phyloP scores from a whole-genome alignment of 2,888 invertebrate genomes.

The Drepana falcataria region DNA sequence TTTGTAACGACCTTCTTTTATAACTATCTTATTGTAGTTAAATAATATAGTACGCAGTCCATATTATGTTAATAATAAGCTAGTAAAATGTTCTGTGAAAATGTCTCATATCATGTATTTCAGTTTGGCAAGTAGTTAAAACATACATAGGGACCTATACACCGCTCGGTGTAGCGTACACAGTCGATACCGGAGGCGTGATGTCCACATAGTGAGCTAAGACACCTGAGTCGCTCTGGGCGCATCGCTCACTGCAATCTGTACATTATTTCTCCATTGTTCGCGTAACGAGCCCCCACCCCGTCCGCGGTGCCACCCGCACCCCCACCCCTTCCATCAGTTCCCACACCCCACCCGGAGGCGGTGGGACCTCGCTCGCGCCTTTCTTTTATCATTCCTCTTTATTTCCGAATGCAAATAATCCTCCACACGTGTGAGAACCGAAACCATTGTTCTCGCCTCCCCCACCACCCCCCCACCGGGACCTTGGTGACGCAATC shows the following conservation, averaged over 20 bases:
- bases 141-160: not conserved
- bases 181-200: constrained; percentile 34
- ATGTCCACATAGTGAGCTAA: constrained; percentile 63
- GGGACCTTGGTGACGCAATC: constrained; percentile 78
- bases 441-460: constrained; percentile 79
- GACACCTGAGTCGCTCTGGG: constrained; percentile 76
- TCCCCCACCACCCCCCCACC: constrained; percentile 57
- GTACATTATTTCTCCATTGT: constrained; percentile 80
- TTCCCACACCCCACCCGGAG: constrained; percentile 76
- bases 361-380: constrained; percentile 77
- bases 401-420: constrained; percentile 81
- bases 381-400: constrained; percentile 79
- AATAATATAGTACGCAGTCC: too few relatives aligned
- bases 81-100: too few relatives aligned
- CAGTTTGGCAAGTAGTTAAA: not conserved
- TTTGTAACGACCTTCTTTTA: too few relatives aligned
- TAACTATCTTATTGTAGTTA: too few relatives aligned
- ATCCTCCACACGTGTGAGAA: constrained; percentile 81
- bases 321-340: constrained; percentile 37
- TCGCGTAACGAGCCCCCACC: constrained; percentile 76
- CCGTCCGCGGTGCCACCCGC: constrained; percentile 38
- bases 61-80: too few relatives aligned
- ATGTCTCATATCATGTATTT: not conserved
- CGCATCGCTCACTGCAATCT: constrained; percentile 80
- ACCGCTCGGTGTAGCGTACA: constrained; percentile 2